phyloP scores from a whole-genome alignment of 2,113 vertebrate genomes.

The Tonatia bakeri region DNA sequence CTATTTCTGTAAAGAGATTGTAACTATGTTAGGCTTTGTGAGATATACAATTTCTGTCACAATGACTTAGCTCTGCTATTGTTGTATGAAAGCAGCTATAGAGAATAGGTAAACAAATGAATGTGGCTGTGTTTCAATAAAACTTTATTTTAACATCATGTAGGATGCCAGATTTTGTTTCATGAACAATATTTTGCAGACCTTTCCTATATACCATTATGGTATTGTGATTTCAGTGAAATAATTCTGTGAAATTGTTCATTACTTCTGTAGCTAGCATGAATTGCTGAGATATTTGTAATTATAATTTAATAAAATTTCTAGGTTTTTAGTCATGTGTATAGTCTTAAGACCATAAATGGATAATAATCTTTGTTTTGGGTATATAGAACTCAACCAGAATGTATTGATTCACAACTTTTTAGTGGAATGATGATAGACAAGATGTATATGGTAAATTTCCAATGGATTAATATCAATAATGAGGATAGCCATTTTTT shows the following conservation, averaged over 20 bases:
- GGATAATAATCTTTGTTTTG: neutral
- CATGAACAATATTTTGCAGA: neutral
- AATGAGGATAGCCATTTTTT: neutral
- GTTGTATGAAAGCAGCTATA: no score
- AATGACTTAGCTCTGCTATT: no score
- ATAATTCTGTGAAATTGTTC: neutral
- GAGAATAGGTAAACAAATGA: no score
- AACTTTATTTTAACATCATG: neutral
- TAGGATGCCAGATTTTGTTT: neutral
- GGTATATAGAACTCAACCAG: neutral
- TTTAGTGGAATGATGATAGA: neutral
- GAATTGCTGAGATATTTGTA: neutral
- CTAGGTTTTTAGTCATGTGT: neutral
- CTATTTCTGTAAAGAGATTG: no score
- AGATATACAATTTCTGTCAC: no score
- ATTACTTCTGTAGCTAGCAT: neutral
- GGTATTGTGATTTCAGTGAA: neutral
- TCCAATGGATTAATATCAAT: neutral
- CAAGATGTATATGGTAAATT: neutral
- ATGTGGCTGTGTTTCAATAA: no score
- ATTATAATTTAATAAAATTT: neutral
- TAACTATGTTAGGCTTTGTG: no score
- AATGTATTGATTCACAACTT: neutral
- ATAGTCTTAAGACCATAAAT: neutral
- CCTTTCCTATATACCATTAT: neutral